Percentiles rank a stretch among this genome's conserved stretches.
phyloP scores from a whole-genome alignment of 1,140 invertebrate species.

The Drosophila auraria region DNA sequence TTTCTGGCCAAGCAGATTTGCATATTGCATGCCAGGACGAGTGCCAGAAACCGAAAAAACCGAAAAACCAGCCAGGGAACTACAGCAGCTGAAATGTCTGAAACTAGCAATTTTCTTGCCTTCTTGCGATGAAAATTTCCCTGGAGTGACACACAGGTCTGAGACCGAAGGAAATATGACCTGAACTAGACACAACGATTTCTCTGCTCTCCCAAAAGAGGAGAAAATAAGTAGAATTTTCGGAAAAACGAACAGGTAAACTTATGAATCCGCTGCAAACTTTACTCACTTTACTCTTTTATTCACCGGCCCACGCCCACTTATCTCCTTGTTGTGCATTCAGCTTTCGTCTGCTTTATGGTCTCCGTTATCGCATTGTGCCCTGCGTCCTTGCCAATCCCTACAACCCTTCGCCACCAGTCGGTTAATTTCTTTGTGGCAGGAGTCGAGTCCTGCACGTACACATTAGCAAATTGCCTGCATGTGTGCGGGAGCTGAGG shows the following conservation, averaged over 20 bases:
- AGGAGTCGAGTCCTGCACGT: slow-evolving; percentile 65
- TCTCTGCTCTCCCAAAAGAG: slow-evolving; percentile 13
- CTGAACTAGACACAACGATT: slow-evolving; percentile 62
- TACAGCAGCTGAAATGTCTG: slow-evolving; percentile 48
- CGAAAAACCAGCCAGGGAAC: slow-evolving; percentile 18
- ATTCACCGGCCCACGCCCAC: slow-evolving; percentile 56
- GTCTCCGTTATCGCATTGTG: slow-evolving; percentile 39
- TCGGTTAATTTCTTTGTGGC: slow-evolving; percentile 68
- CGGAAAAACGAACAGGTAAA: slow-evolving; percentile 23
- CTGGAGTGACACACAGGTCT: slow-evolving; percentile 31
- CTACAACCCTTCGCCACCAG: slow-evolving; percentile 14
- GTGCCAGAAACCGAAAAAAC: slow-evolving; percentile 39
- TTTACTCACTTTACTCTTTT: slow-evolving; percentile 61
- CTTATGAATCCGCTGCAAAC: slow-evolving; percentile 63
- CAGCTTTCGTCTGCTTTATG: slow-evolving; percentile 44
- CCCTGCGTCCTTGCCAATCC: slow-evolving; percentile 24
- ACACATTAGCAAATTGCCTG: slow-evolving; percentile 79
- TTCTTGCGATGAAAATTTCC: slow-evolving; percentile 48
- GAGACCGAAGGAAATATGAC: slow-evolving; percentile 65
- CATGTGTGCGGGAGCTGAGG: slow-evolving; percentile 26
- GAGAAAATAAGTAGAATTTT: not conserved
- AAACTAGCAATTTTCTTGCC: slow-evolving; percentile 58
- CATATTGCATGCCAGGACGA: slow-evolving; percentile 65
- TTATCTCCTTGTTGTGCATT: slow-evolving; percentile 49
- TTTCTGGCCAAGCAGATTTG: slow-evolving; percentile 54